phyloP scores from a whole-genome alignment of 2,113 vertebrate species.

The Cyprinodon brontotheroides region DNA sequence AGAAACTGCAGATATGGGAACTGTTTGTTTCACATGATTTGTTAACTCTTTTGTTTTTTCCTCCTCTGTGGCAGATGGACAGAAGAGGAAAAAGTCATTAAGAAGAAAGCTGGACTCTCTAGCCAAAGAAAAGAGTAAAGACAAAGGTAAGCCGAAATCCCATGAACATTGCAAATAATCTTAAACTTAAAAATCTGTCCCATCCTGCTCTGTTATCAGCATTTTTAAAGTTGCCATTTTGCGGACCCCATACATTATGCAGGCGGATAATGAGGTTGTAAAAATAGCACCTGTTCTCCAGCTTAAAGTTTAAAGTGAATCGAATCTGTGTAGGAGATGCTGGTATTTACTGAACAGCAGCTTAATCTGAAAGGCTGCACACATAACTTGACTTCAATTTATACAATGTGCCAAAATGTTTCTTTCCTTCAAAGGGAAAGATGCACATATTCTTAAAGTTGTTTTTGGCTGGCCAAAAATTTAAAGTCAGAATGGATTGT shows the following conservation, averaged over 20 bases:
- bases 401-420: no score
- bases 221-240: background rate
- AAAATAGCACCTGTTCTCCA: constrained; percentile 57
- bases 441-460: no score
- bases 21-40: constrained; percentile 49
- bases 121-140: constrained; percentile 94
- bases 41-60: constrained; percentile 37
- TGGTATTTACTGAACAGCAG: constrained; percentile 20
- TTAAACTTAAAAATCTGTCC: background rate
- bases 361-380: constrained; percentile 5
- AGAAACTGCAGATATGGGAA: constrained; percentile 37
- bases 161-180: background rate
- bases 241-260: constrained; percentile 24
- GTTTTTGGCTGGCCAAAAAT: no score
- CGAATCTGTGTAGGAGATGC: constrained; percentile 32
- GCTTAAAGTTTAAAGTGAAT: constrained; percentile 66
- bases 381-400: background rate
- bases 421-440: no score
- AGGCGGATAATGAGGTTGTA: constrained; percentile 56
- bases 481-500: no score
- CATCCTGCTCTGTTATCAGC: background rate
- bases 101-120: constrained; percentile 96
- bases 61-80: constrained; percentile 84
- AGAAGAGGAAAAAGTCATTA: constrained; percentile 96
- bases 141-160: constrained; percentile 85